Conservation (phyloP, 2,888 invertebrate genomes). For the Electrophaes corylata region DNA sequence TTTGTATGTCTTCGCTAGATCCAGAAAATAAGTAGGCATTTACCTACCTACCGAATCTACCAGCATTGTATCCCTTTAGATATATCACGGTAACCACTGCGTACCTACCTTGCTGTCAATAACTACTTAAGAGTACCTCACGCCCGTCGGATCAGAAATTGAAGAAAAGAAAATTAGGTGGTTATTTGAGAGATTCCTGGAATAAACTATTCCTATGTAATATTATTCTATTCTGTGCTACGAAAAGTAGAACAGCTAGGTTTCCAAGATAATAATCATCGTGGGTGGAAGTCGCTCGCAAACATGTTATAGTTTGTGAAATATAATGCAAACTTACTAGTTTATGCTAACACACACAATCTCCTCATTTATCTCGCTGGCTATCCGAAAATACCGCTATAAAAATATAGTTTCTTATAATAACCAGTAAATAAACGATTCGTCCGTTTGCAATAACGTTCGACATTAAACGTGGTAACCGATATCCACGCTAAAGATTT, state of each 20-base stretch:
- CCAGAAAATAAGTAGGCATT: not conserved
- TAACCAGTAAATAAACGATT: conserved; percentile 45
- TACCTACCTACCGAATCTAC: not conserved
- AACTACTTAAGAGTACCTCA: too few relatives aligned
- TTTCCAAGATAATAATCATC: conserved; percentile 23
- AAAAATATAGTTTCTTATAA: conserved; percentile 50
- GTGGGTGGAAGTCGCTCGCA: conserved; percentile 26
- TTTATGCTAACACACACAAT: conserved; percentile 23
- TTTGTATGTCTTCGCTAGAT: too few relatives aligned
- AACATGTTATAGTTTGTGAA: conserved; percentile 18
- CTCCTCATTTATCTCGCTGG: conserved; percentile 27
- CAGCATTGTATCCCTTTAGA: too few relatives aligned
- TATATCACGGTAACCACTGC: too few relatives aligned
- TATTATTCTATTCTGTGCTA: not conserved
- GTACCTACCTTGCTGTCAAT: too few relatives aligned
- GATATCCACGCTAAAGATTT: conserved; percentile 47
- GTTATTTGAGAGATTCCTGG: not conserved
- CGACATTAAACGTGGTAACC: conserved; percentile 46
- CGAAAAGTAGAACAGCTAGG: conserved; percentile 20
- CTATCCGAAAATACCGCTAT: conserved; percentile 23
- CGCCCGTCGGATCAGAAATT: too few relatives aligned
- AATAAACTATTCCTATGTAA: not conserved
- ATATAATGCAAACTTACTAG: conserved; percentile 14
- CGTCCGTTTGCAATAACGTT: conserved; percentile 45
- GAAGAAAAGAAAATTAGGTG: not conserved